Evolutionary conservation across 1,140 invertebrate species (phyloP).

Genomic region (Anastrepha ludens): DNA sequence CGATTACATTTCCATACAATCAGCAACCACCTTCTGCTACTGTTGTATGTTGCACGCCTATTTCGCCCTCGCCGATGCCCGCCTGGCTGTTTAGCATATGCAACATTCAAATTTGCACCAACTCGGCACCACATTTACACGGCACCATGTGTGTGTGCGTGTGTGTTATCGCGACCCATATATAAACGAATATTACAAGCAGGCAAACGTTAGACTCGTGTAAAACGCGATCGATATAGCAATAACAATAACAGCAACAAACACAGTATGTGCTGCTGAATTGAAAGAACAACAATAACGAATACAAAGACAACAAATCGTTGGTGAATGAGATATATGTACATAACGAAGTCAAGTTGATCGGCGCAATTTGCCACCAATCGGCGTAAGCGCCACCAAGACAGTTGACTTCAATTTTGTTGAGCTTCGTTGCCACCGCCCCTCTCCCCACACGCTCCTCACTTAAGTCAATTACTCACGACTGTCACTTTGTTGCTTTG

Average conservation of each 20-base stretch:
- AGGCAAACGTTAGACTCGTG: background rate
- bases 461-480: background rate
- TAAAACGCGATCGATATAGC: constrained; percentile 5
- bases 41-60: background rate
- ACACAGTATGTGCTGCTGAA: background rate
- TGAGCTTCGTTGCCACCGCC: background rate
- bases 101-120: background rate
- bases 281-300: background rate
- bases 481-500: constrained; percentile 10
- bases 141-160: too few relatives aligned
- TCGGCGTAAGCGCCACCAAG: background rate
- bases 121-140: too few relatives aligned
- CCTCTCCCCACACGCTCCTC: background rate
- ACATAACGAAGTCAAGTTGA: background rate
- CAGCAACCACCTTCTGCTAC: constrained; percentile 1
- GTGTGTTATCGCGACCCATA: constrained; percentile 15
- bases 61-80: background rate
- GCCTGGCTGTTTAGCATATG: constrained; percentile 4
- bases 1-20: constrained; percentile 43
- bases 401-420: constrained; percentile 17
- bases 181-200: background rate
- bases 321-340: background rate
- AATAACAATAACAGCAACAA: background rate
- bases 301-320: background rate
- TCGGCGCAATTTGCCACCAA: constrained; percentile 19